Base-by-base conservation (phyloP, 2,797 vertebrate species). In the Sebastolobus alascanus region DNA sequence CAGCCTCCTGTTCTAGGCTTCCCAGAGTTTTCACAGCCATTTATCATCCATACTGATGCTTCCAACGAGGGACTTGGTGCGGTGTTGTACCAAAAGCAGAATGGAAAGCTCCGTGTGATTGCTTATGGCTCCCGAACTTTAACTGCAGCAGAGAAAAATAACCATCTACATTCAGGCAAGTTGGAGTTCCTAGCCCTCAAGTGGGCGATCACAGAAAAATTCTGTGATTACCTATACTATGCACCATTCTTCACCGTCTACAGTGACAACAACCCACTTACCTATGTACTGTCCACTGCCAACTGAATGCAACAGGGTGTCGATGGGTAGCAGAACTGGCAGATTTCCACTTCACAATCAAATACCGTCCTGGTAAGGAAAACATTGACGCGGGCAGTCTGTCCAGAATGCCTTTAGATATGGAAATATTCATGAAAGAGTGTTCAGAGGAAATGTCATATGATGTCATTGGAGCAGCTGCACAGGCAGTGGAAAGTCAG, bases 21-120 rank as follows among this genome's bases (percentile, higher is more conserved):
- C 13, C 65, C 74, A 46, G 74, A 76, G 8, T 68, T 76, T 4
- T 59, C 25, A 12, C 35, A 67, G 25, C 63, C 52, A 16, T 75
- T 75, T 1, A 11, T 75, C 6, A 25, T 75, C 2, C 73, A 67
- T 10, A 58, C 52, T 9, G 73, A 75, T 4, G 63, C 37, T 4
- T 75, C 63, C 8, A 61, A 22, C 3, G 3, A 37, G 35, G 35
- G 35, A 37, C 9, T 37, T 9, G 35, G 35, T 0, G 35, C 35
- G 8, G 35, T 37, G 9, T 37, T 37, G 35, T 37, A 37, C 35
- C 35, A 37, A 37, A 37, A 8, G 35, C 35, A 37, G 35, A 37
- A 37, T 37, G 35, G 9, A 11, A 37, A 37, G 10, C 35, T 37
- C 10, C 0, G 35, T 37, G 35, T 37, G 35, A 37, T 11, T 37